Evolutionary conservation across 2,797 vertebrate species (phyloP).

Genomic region (Lutjanus campechanus): DNA sequence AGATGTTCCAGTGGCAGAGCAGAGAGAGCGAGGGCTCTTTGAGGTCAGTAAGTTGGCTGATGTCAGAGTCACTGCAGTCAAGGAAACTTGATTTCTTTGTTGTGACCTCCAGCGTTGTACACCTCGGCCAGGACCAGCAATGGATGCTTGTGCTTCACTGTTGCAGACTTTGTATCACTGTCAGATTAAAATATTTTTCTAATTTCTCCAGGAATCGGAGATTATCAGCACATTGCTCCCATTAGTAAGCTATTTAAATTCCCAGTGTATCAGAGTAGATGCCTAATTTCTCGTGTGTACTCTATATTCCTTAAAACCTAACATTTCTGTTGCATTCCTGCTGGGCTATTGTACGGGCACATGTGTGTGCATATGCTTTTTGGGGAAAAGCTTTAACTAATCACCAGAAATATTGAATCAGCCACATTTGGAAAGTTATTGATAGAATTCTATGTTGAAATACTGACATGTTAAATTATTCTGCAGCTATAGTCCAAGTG

Average conservation of each 20-base stretch:
- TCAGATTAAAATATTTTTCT: background rate
- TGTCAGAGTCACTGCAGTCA: slow-evolving; percentile 51
- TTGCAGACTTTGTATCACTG: background rate
- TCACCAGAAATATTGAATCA: background rate
- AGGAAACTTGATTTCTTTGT: slow-evolving; percentile 39
- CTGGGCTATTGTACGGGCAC: background rate
- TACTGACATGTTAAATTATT: background rate
- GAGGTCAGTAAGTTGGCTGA: slow-evolving; percentile 65
- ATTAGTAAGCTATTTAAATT: background rate
- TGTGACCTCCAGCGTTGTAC: slow-evolving; percentile 36
- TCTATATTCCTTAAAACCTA: background rate
- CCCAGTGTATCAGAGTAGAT: background rate
- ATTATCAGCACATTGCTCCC: background rate
- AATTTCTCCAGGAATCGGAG: background rate
- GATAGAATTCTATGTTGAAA: background rate
- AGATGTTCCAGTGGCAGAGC: slow-evolving; percentile 58
- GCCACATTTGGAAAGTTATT: background rate
- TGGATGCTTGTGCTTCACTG: background rate
- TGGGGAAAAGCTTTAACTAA: background rate
- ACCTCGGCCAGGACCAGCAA: background rate
- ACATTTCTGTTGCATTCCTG: background rate
- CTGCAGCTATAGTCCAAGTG: background rate
- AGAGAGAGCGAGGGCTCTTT: slow-evolving; percentile 46
- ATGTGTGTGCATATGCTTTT: background rate
- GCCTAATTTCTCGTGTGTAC: background rate